A percentile compares a stretch with the other conserved stretches of the same genome.
These are phyloP conservation scores for Gadus macrocephalus DNA, from an alignment of 2,113 vertebrate genomes.

Conservation along the genomic window DNA sequence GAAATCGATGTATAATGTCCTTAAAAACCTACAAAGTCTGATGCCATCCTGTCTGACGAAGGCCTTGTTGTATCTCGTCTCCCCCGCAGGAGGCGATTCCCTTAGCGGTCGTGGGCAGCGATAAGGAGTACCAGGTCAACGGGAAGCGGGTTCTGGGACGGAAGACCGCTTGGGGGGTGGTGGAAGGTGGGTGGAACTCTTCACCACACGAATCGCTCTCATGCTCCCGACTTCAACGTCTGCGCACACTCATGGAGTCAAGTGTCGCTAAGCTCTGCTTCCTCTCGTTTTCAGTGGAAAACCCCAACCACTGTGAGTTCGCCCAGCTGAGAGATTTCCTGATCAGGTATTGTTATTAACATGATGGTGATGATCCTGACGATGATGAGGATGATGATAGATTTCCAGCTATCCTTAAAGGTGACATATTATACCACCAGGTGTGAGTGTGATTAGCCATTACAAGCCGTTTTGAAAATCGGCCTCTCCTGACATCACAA, in stretches of 20 bases:
- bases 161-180: constrained; percentile 95
- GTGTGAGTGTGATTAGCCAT: too few species aligned
- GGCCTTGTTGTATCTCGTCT: constrained; percentile 1
- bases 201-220: too few species aligned
- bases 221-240: too few species aligned
- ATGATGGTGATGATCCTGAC: background rate
- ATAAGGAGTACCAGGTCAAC: constrained; percentile 97
- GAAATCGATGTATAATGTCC: too few species aligned
- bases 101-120: constrained; percentile 94
- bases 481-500: too few species aligned
- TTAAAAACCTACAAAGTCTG: background rate
- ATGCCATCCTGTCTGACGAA: background rate
- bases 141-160: constrained; percentile 91
- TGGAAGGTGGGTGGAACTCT: constrained; percentile 81
- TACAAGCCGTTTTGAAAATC: too few species aligned
- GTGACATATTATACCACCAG: too few species aligned
- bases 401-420: background rate
- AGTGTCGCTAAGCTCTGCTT: background rate
- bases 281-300: constrained; percentile 83
- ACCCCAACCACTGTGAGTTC: constrained; percentile 95
- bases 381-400: background rate
- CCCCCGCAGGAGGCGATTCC: constrained; percentile 88
- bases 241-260: too few species aligned
- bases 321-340: constrained; percentile 92
- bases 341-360: constrained; percentile 83